Conservation (phyloP, 2,797 vertebrate genomes). For the Acrocephalus scirpaceus region DNA sequence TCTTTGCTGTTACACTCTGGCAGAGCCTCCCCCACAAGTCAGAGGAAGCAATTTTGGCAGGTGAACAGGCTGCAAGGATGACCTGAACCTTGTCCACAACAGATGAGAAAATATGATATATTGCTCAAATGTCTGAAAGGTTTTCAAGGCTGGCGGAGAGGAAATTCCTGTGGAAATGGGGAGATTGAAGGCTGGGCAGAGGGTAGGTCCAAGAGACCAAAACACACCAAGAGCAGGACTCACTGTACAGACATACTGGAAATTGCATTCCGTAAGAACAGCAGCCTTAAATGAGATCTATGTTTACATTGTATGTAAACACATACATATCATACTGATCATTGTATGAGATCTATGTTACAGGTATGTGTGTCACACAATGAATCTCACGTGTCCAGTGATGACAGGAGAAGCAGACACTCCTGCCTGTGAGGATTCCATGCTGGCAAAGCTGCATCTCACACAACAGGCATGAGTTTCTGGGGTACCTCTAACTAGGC, state of each 20-base stretch:
- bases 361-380: rapidly evolving
- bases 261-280: neutral
- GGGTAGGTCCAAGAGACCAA: neutral
- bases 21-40: neutral
- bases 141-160: neutral
- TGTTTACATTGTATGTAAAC: no score
- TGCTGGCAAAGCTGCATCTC: neutral
- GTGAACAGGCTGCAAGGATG: neutral
- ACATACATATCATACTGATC: no score
- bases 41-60: neutral
- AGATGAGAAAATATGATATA: neutral
- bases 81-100: neutral
- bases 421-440: neutral
- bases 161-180: neutral
- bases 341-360: no score
- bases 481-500: neutral
- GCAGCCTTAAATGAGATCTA: neutral
- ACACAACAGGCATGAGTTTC: neutral
- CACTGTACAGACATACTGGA: neutral
- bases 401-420: neutral
- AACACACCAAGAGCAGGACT: neutral
- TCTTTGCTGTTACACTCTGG: rapidly evolving
- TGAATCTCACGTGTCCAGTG: neutral
- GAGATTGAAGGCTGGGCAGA: neutral
- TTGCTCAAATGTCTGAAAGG: neutral